A percentile compares a stretch with the other conserved stretches of the same genome.
Evolutionary conservation across 2,797 vertebrate genomes (phyloP).

Genomic region (Xenopus petersii): DNA sequence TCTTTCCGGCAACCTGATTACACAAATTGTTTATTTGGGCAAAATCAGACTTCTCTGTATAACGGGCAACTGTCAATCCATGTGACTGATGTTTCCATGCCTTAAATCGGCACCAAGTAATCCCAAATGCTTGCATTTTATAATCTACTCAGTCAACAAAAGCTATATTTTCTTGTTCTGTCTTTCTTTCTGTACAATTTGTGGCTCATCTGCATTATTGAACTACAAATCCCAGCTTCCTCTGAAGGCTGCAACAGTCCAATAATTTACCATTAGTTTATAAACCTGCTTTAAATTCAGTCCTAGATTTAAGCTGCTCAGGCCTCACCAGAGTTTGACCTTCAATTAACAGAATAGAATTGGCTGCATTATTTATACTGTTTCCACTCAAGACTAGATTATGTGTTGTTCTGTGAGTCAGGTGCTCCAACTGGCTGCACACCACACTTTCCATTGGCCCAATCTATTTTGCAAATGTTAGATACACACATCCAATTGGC

Average conservation of each 20-base stretch:
- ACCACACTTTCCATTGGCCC: slow-evolving; percentile 23
- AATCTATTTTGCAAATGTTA: slow-evolving; percentile 4
- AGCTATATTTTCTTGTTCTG: too few relatives aligned
- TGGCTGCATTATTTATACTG: slow-evolving; percentile 14
- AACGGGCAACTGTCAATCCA: too few relatives aligned
- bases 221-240: too few relatives aligned
- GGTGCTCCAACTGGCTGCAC: slow-evolving; percentile 23
- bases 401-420: not conserved
- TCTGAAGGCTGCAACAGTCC: too few relatives aligned
- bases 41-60: not conserved
- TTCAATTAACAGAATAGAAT: slow-evolving; percentile 8
- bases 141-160: too few relatives aligned
- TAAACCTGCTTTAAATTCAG: too few relatives aligned
- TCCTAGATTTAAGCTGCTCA: not conserved
- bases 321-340: slow-evolving; percentile 19
- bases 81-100: too few relatives aligned
- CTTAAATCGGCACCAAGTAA: too few relatives aligned
- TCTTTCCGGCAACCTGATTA: not conserved
- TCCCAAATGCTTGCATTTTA: too few relatives aligned
- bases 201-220: too few relatives aligned
- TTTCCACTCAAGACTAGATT: slow-evolving; percentile 7
- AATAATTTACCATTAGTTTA: too few relatives aligned
- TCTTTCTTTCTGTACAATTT: too few relatives aligned
- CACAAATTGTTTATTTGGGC: not conserved
- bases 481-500: not conserved